Percentiles rank a stretch among this genome's conserved stretches.
Evolutionary conservation across 1,140 invertebrate species (phyloP).

Genomic region (Drosophila orosa): DNA sequence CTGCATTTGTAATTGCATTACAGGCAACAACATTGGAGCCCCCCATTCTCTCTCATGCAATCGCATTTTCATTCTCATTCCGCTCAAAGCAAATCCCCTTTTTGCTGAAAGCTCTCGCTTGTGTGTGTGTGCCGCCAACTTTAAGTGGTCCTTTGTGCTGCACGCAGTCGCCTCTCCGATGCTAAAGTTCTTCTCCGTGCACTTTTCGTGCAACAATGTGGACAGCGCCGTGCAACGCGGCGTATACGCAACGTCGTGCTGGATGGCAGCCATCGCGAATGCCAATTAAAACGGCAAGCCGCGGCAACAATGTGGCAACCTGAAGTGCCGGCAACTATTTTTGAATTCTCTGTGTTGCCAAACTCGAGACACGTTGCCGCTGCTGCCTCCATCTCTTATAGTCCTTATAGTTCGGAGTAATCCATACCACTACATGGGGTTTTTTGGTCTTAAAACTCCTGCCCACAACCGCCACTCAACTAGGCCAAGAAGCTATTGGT

Average conservation of each 20-base stretch:
- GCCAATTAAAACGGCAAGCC: slow-evolving; percentile 75
- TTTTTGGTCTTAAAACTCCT: not conserved
- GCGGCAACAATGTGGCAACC: slow-evolving; percentile 69
- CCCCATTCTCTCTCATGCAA: slow-evolving; percentile 9
- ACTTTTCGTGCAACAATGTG: slow-evolving; percentile 66
- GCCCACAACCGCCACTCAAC: slow-evolving; percentile 1
- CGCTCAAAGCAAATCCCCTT: slow-evolving; percentile 70
- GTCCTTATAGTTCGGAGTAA: slow-evolving; percentile 8
- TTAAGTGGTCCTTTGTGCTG: slow-evolving; percentile 77
- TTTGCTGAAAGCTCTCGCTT: slow-evolving; percentile 30
- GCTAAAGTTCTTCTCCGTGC: slow-evolving; percentile 41
- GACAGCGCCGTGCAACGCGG: slow-evolving; percentile 28
- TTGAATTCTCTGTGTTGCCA: slow-evolving; percentile 41
- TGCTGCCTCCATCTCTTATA: not conserved
- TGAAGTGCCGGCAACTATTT: slow-evolving; percentile 63
- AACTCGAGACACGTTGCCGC: slow-evolving; percentile 20
- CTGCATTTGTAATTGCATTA: slow-evolving; percentile 79
- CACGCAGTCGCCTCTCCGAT: slow-evolving; percentile 28
- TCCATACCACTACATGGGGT: slow-evolving; percentile 1
- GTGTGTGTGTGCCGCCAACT: slow-evolving; percentile 51
- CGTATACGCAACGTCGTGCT: slow-evolving; percentile 54
- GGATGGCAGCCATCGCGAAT: slow-evolving; percentile 48
- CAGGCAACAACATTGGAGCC: slow-evolving; percentile 43
- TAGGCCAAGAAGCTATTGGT: slow-evolving; percentile 39
- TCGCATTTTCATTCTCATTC: slow-evolving; percentile 28